A percentile compares a stretch with the other conserved stretches of the same genome.
phyloP scores from a whole-genome alignment of 2,113 vertebrate genomes.

The Cervus canadensis region DNA sequence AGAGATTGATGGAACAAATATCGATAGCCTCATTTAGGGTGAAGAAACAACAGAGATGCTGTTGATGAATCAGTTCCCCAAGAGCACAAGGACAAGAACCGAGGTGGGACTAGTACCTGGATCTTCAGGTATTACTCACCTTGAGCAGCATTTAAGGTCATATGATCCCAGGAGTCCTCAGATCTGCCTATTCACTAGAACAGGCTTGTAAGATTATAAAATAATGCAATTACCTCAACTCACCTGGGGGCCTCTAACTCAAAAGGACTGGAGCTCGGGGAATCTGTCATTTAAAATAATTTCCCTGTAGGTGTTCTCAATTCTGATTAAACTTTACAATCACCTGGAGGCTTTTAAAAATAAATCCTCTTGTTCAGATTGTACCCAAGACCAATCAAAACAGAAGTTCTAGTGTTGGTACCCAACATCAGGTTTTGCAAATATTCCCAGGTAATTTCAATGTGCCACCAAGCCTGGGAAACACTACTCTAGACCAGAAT shows the following conservation, averaged over 20 bases:
- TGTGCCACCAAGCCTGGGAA: not conserved
- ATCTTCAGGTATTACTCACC: not conserved
- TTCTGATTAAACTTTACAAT: not conserved
- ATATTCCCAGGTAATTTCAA: not conserved
- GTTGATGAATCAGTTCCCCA: not conserved
- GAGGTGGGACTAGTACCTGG: not conserved
- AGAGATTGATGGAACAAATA: not conserved
- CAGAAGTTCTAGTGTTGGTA: not conserved
- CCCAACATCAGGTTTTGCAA: not conserved
- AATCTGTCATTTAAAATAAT: constrained; percentile 13
- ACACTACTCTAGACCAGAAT: not conserved
- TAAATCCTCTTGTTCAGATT: not conserved
- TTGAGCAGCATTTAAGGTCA: not conserved
- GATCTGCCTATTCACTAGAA: not conserved
- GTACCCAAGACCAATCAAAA: not conserved
- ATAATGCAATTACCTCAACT: not conserved
- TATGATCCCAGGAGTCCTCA: not conserved
- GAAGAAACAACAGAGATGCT: not conserved
- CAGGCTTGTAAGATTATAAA: not conserved
- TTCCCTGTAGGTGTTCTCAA: not conserved
- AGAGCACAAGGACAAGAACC: not conserved
- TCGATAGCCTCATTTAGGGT: not conserved
- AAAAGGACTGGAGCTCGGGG: not conserved
- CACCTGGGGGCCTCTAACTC: not conserved
- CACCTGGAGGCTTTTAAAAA: not conserved